These are phyloP conservation scores for Notoglanidium macrostoma DNA, from an alignment of 2,797 vertebrate genomes.

Conservation along the genomic window DNA sequence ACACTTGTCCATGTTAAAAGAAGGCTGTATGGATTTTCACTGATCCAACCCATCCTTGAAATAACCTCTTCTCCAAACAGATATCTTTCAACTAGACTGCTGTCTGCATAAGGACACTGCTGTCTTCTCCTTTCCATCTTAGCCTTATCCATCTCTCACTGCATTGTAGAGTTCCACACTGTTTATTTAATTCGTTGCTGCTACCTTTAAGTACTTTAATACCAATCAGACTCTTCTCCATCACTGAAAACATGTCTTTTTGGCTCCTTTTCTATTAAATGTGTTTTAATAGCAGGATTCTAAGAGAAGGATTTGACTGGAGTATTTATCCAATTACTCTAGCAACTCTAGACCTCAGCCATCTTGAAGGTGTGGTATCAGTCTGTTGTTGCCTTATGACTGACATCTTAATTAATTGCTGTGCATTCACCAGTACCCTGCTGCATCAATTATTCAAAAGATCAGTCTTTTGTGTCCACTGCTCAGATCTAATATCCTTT, in stretches of 20 bases:
- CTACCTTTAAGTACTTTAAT: not conserved
- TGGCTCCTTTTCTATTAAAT: not conserved
- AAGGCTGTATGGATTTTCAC: not conserved
- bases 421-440: slow-evolving; percentile 12
- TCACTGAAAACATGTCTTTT: not conserved
- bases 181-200: not conserved
- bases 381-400: slow-evolving; percentile 13
- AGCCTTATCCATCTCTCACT: not conserved
- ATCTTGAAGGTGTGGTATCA: not conserved
- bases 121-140: not conserved
- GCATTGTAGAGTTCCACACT: not conserved
- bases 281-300: not conserved
- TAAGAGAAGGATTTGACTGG: not conserved
- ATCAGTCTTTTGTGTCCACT: slow-evolving; percentile 27
- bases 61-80: not conserved
- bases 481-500: slow-evolving; percentile 17
- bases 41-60: not conserved
- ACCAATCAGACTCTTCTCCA: no score
- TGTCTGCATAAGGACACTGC: not conserved
- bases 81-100: not conserved
- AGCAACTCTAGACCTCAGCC: not conserved
- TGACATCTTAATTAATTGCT: slow-evolving; percentile 37
- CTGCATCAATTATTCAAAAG: slow-evolving; percentile 35
- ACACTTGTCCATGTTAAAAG: not conserved
- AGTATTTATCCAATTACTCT: not conserved